Conservation (phyloP, 2,888 invertebrate genomes). For the Alviniconcha strummeri region DNA sequence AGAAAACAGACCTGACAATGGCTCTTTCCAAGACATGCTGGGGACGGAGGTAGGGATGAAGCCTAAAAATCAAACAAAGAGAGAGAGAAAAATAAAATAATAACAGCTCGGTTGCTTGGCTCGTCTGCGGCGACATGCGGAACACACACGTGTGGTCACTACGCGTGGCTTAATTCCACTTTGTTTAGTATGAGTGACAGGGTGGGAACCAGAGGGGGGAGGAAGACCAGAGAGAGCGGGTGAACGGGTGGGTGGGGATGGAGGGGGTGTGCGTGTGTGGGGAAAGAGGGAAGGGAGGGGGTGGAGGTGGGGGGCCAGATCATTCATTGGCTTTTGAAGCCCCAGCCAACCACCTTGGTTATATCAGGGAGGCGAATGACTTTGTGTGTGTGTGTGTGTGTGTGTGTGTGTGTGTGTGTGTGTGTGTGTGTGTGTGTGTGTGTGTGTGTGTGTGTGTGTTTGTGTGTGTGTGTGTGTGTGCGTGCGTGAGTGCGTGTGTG, state of each 20-base stretch:
- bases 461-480: no score
- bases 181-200: neutral
- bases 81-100: neutral
- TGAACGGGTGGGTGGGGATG: neutral
- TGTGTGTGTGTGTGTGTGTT: no score
- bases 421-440: no score
- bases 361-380: no score
- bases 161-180: neutral
- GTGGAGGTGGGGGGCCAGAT: neutral
- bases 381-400: no score
- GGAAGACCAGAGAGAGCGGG: neutral
- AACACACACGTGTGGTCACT: neutral
- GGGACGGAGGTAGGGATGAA: conserved; percentile 12
- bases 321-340: no score
- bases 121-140: neutral
- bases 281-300: neutral
- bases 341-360: no score
- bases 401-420: no score
- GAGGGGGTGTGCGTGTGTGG: neutral
- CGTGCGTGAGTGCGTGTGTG: no score
- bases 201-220: neutral
- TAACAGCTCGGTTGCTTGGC: neutral
- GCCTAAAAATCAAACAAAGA: neutral
- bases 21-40: conserved; percentile 27
- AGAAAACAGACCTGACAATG: conserved; percentile 1